phyloP scores from a whole-genome alignment of 2,888 invertebrate species.

The Globia sparganii region DNA sequence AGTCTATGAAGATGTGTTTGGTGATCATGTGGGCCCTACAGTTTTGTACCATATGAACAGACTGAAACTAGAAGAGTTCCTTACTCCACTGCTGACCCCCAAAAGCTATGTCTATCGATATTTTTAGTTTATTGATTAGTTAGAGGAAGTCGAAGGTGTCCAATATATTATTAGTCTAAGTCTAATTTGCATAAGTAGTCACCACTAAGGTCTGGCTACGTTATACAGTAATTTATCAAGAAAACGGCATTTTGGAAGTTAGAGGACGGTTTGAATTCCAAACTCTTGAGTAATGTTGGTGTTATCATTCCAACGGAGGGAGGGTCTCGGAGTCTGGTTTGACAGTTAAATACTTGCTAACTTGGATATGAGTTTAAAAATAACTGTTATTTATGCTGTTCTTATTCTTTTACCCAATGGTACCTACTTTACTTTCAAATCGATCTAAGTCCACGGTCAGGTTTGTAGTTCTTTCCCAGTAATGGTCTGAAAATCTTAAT shows the following conservation, averaged over 20 bases:
- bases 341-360: constrained; percentile 6
- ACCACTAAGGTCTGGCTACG: constrained; percentile 18
- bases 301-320: constrained; percentile 22
- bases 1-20: not conserved
- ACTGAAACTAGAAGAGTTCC: not conserved
- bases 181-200: constrained; percentile 51
- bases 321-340: not conserved
- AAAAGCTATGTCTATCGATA: constrained; percentile 23
- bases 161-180: constrained; percentile 23
- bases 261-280: constrained; percentile 18
- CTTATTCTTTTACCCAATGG: not conserved
- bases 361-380: not conserved
- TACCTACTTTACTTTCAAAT: not conserved
- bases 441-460: not conserved
- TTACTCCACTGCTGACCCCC: not conserved
- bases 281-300: constrained; percentile 27
- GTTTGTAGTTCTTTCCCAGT: too few relatives aligned
- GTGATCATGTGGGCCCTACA: not conserved
- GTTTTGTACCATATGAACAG: not conserved
- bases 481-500: too few relatives aligned
- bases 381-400: not conserved
- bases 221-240: constrained; percentile 39
- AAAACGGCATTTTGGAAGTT: constrained; percentile 30
- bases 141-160: constrained; percentile 37
- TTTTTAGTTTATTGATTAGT: constrained; percentile 33